phyloP scores from a whole-genome alignment of 2,888 invertebrate species.

The Papilio demoleus region DNA sequence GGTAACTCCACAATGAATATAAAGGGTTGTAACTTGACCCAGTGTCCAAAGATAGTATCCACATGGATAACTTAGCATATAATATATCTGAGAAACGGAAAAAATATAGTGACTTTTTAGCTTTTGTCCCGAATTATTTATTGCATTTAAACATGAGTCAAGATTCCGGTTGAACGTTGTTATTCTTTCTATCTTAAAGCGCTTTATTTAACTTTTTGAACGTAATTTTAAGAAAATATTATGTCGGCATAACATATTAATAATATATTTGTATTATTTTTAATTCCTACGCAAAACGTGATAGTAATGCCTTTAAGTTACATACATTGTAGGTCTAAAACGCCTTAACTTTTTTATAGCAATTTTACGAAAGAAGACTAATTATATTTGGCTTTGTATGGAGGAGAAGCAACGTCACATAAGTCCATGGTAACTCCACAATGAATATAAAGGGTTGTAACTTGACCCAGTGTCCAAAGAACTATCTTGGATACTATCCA shows the following conservation, averaged over 20 bases:
- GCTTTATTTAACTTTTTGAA: neutral
- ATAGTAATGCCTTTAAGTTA: no score
- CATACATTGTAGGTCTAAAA: no score
- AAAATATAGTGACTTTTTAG: neutral
- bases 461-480: neutral
- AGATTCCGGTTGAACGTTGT: no score
- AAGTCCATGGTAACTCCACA: neutral
- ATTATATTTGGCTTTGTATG: neutral
- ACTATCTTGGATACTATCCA: slow-evolving; percentile 5
- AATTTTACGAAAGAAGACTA: no score
- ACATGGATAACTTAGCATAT: no score
- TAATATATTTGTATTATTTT: no score
- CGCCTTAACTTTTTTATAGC: no score
- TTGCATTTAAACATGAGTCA: neutral
- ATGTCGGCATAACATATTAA: no score
- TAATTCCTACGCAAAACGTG: no score
- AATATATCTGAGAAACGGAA: neutral
- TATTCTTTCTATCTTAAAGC: no score
- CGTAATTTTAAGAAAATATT: no score
- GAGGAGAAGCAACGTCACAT: neutral
- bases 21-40: slow-evolving; percentile 6
- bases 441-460: slow-evolving; percentile 2
- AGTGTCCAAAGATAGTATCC: neutral
- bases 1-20: neutral
- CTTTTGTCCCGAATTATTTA: neutral